Evolutionary conservation across 2,888 invertebrate species (phyloP), one percentile per base, ranked within the genome.

Genomic region (Agonopterix subpropinquella): DNA sequence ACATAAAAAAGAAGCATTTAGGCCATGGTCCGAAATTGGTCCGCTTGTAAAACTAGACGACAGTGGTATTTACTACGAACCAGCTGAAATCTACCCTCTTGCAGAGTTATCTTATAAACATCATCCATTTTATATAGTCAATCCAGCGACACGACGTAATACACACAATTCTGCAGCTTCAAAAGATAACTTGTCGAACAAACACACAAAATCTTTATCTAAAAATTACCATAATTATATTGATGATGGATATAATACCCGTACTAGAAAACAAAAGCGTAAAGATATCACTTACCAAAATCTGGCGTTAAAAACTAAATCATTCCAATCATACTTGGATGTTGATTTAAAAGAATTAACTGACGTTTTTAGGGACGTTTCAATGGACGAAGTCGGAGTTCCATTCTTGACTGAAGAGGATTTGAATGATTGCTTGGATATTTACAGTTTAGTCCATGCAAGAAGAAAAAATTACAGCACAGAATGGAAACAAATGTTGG

Each of bases 21-120:
- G 4, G 15, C 44, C 44, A n/a, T 44, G 44, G 44, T 35, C 36
- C 35, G 35, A 44, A 36, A 8, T 36, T 10, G 44, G 44, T 8
- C 36, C 44, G 8, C 2, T 36, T n/a, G 7, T 44, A n/a, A 11
- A 42, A 35, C 11, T 47, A 11, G 47, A 35, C 5, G 42, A 47
- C 11, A 41, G 36, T 15, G 44, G 48, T 10, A 48, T 48, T 28
- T 48, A 48, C 11, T 48, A 37, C 35, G 48, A 48, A 41, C 48
- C 48, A 28, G 36, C 48, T 39, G 44, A 48, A 11, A 28, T 48
- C 1, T 48, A 44, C 11, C 43, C 48, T 8, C 5, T 39, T 1
- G 8, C 37, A 15, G 9, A 8, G 28, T 11, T 39, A 36, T 35
- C 35, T 48, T 2, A 15, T 18, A 13, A 8, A 15, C n/a, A 11